These are phyloP conservation scores for Serinus canaria DNA, from an alignment of 2,113 vertebrate genomes.

Conservation along the genomic window DNA sequence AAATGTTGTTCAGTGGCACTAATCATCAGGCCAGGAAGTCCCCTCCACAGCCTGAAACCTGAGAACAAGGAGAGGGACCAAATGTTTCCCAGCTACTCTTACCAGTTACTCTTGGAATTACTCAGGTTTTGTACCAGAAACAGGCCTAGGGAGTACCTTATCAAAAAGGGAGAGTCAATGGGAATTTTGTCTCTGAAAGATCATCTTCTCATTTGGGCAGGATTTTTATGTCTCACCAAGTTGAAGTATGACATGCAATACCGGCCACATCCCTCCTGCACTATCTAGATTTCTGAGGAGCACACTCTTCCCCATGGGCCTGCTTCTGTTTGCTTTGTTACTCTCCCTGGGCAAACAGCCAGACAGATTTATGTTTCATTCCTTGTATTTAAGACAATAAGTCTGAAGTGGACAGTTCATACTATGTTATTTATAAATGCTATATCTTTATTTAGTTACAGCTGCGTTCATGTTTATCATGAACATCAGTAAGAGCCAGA, in stretches of 20 bases:
- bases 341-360: background rate
- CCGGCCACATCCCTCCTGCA: background rate
- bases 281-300: background rate
- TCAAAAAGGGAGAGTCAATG: background rate
- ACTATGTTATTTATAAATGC: background rate
- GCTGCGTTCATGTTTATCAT: background rate
- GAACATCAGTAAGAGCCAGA: background rate
- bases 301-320: background rate
- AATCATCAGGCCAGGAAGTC: background rate
- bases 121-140: background rate
- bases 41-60: background rate
- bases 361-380: background rate
- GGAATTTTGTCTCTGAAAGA: background rate
- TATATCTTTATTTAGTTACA: background rate
- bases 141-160: background rate
- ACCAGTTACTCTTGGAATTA: background rate
- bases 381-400: background rate
- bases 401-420: background rate
- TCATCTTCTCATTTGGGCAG: background rate
- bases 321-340: background rate
- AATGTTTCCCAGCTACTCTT: background rate
- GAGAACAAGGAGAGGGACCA: background rate
- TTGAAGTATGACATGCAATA: background rate
- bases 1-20: background rate
- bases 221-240: background rate